Conservation (phyloP, 2,888 invertebrate species). For the Dexiosoma caninum region DNA sequence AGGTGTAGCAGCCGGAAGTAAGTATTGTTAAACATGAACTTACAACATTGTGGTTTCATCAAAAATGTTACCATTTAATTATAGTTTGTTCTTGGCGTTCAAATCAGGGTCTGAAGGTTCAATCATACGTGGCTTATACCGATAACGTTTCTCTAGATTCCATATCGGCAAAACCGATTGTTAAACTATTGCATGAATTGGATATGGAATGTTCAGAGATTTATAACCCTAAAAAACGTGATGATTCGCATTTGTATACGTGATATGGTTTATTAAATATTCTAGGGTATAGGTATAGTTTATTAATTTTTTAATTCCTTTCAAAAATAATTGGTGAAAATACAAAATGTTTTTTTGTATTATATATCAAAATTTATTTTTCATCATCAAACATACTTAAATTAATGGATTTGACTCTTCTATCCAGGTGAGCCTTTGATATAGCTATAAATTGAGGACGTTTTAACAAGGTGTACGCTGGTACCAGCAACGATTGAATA, state of each 20-base stretch:
- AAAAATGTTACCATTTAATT: not conserved
- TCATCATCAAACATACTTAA: slow-evolving; percentile 78
- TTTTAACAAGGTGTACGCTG: slow-evolving; percentile 87
- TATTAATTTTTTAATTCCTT: not conserved
- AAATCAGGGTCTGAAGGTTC: slow-evolving; percentile 68
- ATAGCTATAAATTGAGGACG: slow-evolving; percentile 86
- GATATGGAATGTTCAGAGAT: slow-evolving; percentile 69
- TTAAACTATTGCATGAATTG: slow-evolving; percentile 70
- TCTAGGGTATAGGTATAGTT: not conserved
- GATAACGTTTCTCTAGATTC: slow-evolving; percentile 73
- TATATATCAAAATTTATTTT: slow-evolving; percentile 8
- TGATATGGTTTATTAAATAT: slow-evolving; percentile 56
- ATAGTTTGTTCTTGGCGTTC: slow-evolving; percentile 74
- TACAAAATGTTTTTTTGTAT: not conserved
- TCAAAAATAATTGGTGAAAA: not conserved
- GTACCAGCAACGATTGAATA: slow-evolving; percentile 82
- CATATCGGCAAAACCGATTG: slow-evolving; percentile 72
- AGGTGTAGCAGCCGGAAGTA: slow-evolving; percentile 75
- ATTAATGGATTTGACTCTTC: slow-evolving; percentile 81
- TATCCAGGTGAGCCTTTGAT: slow-evolving; percentile 85
- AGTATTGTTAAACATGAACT: slow-evolving; percentile 30
- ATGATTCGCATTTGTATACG: slow-evolving; percentile 73
- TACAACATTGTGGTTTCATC: not conserved
- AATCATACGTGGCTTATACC: slow-evolving; percentile 73
- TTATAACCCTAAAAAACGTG: slow-evolving; percentile 70